Percentiles rank a stretch among this genome's conserved stretches.
Conservation (phyloP, 2,888 invertebrate genomes). For the Mantis religiosa region DNA sequence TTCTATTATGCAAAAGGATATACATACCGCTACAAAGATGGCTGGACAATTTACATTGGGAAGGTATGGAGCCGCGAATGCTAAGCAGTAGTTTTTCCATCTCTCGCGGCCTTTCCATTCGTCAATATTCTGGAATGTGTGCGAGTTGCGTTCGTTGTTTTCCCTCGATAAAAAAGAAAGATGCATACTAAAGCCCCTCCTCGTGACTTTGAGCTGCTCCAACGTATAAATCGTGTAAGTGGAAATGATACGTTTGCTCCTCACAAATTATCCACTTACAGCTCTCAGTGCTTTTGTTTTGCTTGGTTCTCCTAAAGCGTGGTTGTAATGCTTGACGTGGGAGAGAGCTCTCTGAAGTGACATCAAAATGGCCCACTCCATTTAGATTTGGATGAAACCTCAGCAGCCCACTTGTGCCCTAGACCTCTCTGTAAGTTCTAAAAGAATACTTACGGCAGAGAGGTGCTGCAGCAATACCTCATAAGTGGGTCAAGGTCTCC, state of each 20-base stretch:
- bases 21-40: constrained; percentile 12
- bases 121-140: background rate
- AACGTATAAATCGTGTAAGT: background rate
- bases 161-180: background rate
- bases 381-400: no score
- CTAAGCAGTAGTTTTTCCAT: background rate
- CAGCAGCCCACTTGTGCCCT: no score
- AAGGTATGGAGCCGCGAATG: background rate
- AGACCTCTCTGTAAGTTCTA: no score
- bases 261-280: background rate
- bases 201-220: background rate
- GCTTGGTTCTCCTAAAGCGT: background rate
- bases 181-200: background rate
- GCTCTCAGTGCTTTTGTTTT: background rate
- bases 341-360: background rate
- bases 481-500: no score
- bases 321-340: background rate
- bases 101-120: background rate
- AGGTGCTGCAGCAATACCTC: no score
- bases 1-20: constrained; percentile 4
- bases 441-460: no score
- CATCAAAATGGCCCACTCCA: background rate
- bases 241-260: background rate
- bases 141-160: background rate
- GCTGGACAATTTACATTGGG: constrained; percentile 8